Conservation (phyloP, 2,113 vertebrate genomes). For the Chamaea fasciata region DNA sequence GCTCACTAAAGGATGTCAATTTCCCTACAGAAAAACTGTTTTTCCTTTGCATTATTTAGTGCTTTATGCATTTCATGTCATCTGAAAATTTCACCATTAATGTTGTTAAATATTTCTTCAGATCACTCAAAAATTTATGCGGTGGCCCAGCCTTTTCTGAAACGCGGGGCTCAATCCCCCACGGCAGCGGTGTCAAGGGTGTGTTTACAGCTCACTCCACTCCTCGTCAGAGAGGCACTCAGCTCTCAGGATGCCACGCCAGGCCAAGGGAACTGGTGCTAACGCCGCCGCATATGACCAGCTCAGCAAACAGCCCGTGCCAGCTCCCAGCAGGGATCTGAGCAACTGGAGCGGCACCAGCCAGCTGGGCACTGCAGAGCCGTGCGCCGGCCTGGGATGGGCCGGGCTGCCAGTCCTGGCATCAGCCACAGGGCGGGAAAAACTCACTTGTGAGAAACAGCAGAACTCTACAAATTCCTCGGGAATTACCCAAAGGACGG, state of each 20-base stretch:
- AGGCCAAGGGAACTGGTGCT: neutral
- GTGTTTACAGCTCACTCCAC: neutral
- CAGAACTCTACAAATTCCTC: neutral
- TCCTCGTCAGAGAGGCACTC: neutral
- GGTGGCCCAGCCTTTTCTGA: neutral
- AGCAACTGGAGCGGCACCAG: neutral
- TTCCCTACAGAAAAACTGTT: constrained; percentile 8
- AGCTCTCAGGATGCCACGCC: neutral
- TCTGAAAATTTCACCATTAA: neutral
- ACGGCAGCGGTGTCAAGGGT: neutral
- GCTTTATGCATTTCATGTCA: neutral
- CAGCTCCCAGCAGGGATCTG: neutral
- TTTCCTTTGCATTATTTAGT: constrained; percentile 46
- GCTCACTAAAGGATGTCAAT: constrained; percentile 13
- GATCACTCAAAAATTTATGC: constrained; percentile 24
- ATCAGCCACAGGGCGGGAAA: fast-evolving
- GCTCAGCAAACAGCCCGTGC: neutral
- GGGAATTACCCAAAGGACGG: neutral
- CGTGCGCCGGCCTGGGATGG: fast-evolving
- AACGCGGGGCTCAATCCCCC: neutral
- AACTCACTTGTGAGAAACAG: neutral
- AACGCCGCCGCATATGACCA: fast-evolving
- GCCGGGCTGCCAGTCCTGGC: neutral
- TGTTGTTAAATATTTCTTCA: neutral
- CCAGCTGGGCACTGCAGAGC: neutral